These are phyloP conservation scores for Tretioscincus oriximinensis DNA, from an alignment of 2,113 vertebrate genomes.

Conservation along the genomic window DNA sequence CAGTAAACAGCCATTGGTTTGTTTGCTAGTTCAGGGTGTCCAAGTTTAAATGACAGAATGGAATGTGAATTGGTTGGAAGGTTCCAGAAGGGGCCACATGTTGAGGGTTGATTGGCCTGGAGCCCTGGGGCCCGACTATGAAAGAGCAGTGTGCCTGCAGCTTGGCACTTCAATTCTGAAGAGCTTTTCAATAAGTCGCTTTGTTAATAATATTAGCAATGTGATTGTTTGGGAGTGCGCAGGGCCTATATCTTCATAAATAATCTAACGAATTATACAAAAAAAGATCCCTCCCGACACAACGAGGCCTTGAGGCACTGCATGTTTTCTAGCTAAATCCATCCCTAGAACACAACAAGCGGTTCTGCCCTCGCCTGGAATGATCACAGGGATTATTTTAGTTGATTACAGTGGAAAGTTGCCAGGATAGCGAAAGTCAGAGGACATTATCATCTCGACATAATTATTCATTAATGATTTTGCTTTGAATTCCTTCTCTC, in stretches of 20 bases:
- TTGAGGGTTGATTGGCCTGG: too few species aligned
- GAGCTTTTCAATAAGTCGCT: too few species aligned
- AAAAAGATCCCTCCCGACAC: neutral
- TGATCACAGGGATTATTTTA: constrained; percentile 46
- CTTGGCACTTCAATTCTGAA: too few species aligned
- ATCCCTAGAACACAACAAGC: constrained; percentile 36
- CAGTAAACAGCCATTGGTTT: too few species aligned
- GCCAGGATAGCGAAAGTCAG: constrained; percentile 18
- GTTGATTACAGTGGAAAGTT: constrained; percentile 44
- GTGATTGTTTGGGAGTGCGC: too few species aligned
- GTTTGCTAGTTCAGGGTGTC: too few species aligned
- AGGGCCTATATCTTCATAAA: neutral
- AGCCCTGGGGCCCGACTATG: too few species aligned
- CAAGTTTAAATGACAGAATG: too few species aligned
- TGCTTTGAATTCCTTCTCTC: constrained; percentile 32
- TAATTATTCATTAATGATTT: constrained; percentile 42
- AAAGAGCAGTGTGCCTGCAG: too few species aligned
- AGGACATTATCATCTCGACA: constrained; percentile 15
- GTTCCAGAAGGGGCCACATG: too few species aligned
- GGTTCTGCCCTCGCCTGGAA: constrained; percentile 34
- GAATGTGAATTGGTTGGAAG: too few species aligned
- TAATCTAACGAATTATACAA: neutral
- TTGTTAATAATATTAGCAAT: too few species aligned
- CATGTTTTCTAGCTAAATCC: constrained; percentile 31
- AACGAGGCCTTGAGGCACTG: neutral